phyloP scores from a whole-genome alignment of 2,797 vertebrate species.

The Girardinus metallicus region DNA sequence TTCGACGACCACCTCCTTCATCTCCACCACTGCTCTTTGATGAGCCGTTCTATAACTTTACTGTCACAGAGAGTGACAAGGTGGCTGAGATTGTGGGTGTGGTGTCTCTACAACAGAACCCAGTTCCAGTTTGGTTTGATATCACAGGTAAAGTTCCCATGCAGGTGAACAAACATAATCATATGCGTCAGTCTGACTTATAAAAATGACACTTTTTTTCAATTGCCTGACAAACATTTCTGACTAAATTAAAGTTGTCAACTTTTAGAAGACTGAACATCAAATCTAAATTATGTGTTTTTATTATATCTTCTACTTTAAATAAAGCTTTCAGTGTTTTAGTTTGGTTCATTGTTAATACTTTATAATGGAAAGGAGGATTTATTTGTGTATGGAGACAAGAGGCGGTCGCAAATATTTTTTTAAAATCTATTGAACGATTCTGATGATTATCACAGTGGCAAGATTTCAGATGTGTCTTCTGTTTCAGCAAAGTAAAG shows the following conservation, averaged over 20 bases:
- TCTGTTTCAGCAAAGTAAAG: not conserved
- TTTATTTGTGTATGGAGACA: not conserved
- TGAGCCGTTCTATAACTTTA: conserved; percentile 95
- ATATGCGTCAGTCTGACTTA: not conserved
- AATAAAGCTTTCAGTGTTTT: not conserved
- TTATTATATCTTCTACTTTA: not conserved
- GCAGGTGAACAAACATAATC: not conserved
- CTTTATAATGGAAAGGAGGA: not conserved
- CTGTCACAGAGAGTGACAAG: conserved; percentile 92
- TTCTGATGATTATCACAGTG: not conserved
- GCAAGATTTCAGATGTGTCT: not conserved
- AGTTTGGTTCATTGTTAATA: not conserved
- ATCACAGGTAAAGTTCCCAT: conserved; percentile 86
- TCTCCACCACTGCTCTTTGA: conserved; percentile 85
- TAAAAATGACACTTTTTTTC: not conserved
- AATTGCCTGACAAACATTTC: not conserved
- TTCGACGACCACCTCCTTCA: conserved; percentile 83
- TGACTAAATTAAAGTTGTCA: not conserved
- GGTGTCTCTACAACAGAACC: conserved; percentile 90
- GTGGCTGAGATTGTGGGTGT: conserved; percentile 95
- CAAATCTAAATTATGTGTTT: not conserved
- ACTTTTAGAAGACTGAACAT: not conserved
- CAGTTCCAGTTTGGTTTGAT: conserved; percentile 92
- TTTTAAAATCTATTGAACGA: not conserved
- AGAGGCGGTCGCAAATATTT: not conserved